Evolutionary conservation across 2,113 vertebrate genomes (phyloP).

Genomic region (Dicaeum eximium): DNA sequence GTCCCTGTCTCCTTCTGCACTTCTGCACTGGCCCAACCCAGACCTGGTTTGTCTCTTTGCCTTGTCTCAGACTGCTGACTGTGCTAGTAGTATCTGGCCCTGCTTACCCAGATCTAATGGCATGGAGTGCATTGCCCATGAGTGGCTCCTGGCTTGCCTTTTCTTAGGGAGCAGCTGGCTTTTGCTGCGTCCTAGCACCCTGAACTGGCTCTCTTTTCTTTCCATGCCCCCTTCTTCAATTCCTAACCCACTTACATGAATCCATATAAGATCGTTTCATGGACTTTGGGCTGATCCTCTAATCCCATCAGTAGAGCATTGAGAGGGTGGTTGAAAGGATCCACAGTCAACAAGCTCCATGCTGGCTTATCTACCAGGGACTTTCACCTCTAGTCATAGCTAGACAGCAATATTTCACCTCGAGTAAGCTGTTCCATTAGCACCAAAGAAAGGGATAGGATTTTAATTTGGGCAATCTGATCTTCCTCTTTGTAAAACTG

Average conservation of each 20-base stretch:
- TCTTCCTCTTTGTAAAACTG: not conserved
- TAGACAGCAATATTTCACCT: not conserved
- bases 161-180: not conserved
- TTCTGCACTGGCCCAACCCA: not conserved
- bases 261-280: not conserved
- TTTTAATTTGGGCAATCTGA: not conserved
- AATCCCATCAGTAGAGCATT: not conserved
- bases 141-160: not conserved
- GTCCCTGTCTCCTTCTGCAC: not conserved
- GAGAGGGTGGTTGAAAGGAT: not conserved
- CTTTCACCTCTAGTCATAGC: not conserved
- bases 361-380: not conserved
- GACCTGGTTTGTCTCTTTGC: not conserved
- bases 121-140: not conserved
- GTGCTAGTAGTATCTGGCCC: not conserved
- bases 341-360: not conserved
- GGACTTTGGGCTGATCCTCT: not conserved
- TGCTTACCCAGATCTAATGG: not conserved
- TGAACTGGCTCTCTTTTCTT: not conserved
- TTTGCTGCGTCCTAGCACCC: not conserved
- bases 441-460: not conserved
- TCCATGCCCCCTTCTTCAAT: fast-evolving
- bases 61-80: not conserved
- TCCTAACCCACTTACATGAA: not conserved
- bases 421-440: fast-evolving